Base-by-base conservation (phyloP, 2,113 vertebrate genomes). In the Varanus komodoensis region DNA sequence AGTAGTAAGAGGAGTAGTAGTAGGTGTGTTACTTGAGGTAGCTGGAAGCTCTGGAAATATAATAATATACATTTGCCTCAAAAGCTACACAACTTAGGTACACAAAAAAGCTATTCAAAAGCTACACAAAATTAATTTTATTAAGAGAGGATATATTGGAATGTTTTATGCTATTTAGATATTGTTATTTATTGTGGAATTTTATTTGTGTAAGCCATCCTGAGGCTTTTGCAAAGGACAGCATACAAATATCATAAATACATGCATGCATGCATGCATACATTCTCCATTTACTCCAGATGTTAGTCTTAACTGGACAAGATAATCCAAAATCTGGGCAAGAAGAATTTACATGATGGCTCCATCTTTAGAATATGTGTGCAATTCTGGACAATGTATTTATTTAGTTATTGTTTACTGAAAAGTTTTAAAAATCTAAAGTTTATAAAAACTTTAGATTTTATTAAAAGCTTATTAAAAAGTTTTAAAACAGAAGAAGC, bases 1-100 rank as follows among this genome's bases (percentile, higher is more conserved):
- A 21, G 93, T 92, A 84, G 94, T 69, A 88, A 52, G 2, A 57
- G 54, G 25, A 68, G 96, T 92, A 19, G 96, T 92, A 19, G 93
- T 71, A 88, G 91, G 80, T 0, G 64, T 92, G 34, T 96, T 93
- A 48, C 96, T 32, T 91, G 97, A 96, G 87, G 97, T 95, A 93
- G 97, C 89, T 92, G 95, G 97, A 93, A 95, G 93, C 34, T 97
- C 96, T 97, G 84, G 95, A 93, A 90, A 61, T 88, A 95, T 82
- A 95, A 48, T 75, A 81, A 82, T 0, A 17, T 17, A 69, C 29
- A 80, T 27, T 89, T 23, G 78, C 6, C 23, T 77, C 48, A 81
- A 68, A 1, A 74, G 50, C 6, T 27, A 86, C 9, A 14, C 27
- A 64, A n/a, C 34, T 61, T n/a, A 68, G 38, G 38, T 44, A 44